Base-by-base conservation (phyloP, 2,797 vertebrate genomes). In the Anniella stebbinsi region DNA sequence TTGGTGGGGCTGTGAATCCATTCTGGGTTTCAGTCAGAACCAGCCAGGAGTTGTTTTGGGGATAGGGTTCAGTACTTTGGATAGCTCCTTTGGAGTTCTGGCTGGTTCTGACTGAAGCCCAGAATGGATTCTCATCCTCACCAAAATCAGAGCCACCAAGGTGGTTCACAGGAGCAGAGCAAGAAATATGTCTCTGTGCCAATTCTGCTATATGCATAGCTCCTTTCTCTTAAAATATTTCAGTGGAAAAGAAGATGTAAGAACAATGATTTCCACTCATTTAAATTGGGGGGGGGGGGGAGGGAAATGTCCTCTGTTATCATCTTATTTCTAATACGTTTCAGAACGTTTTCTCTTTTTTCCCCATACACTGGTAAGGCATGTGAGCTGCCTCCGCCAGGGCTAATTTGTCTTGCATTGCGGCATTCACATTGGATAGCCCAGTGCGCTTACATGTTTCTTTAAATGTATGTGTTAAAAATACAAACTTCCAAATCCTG, bases 361-460 rank as follows among this genome's bases (percentile, higher is more conserved):
- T 1, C 30, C 15, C 89, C 54, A 0, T 87, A 83, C 17, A 30
- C 72, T 89, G 77, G n/a, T 81, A 25, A 23, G 5, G 15, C 2
- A 30, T 41, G 54, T 83, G 90, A 93, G 87, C 63, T 67, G 57
- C 28, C 89, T 69, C 54, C 69, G 30, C 84, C 92, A 92, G 54
- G 70, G 91, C 81, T 25, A 89, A 87, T 92, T 90, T 93, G 1
- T 45, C 88, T 86, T 89, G 66, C 75, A 33, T 45, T 72, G 60
- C 25, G 2, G 60, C 73, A 60, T 88, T 93, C 92, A 82, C 23
- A 84, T 73, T 94, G 84, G 51, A 72, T 89, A 88, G 15, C 91
- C 86, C 86, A 88, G 88, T 66, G 60, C n/a, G n/a, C 51, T 80
- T 88, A 81, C 72, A 93, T 92, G 95, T 93, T 92, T 96, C 90